These are phyloP conservation scores for Arbacia lixula DNA, from an alignment of 53 echinoderm and acorn worm genomes.

Conservation along the genomic window DNA sequence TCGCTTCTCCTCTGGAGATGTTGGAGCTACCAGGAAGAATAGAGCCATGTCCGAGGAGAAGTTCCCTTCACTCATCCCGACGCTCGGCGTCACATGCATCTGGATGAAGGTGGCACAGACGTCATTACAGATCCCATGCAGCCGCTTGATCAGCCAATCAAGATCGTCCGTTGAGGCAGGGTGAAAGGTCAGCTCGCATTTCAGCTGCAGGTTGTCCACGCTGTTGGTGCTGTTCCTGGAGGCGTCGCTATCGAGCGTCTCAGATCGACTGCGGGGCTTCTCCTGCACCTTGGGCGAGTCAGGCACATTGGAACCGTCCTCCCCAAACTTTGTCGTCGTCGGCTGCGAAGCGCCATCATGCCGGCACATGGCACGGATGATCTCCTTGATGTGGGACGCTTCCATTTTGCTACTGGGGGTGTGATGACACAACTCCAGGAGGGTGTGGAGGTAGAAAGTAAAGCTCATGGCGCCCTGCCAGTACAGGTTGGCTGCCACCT, in stretches of 20 bases:
- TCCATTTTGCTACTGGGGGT: slow-evolving; percentile 77
- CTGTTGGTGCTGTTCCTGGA: slow-evolving; percentile 47
- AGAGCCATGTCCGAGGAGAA: slow-evolving; percentile 84
- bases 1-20: slow-evolving; percentile 67
- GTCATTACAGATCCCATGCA: slow-evolving; percentile 95
- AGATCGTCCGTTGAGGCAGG: slow-evolving; percentile 59
- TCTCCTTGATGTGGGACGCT: slow-evolving; percentile 69
- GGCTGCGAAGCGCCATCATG: slow-evolving; percentile 16
- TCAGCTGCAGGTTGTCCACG: slow-evolving; percentile 62
- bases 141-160: slow-evolving; percentile 88
- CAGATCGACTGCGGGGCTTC: slow-evolving; percentile 36
- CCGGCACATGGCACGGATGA: slow-evolving; percentile 56
- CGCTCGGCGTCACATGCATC: slow-evolving; percentile 70
- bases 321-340: slow-evolving; percentile 15
- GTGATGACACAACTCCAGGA: slow-evolving; percentile 95
- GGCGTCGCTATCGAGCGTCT: slow-evolving; percentile 37
- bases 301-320: slow-evolving; percentile 14
- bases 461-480: slow-evolving; percentile 99
- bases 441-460: slow-evolving; percentile 97
- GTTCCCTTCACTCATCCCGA: slow-evolving; percentile 39
- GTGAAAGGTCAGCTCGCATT: slow-evolving; percentile 86
- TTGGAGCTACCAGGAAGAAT: slow-evolving; percentile 95
- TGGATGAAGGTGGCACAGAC: slow-evolving; percentile 91
- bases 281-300: neutral
- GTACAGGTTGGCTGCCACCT: slow-evolving; percentile 95